Evolutionary conservation across 2,888 invertebrate genomes (phyloP).

Genomic region (Adelphocoris suturalis): DNA sequence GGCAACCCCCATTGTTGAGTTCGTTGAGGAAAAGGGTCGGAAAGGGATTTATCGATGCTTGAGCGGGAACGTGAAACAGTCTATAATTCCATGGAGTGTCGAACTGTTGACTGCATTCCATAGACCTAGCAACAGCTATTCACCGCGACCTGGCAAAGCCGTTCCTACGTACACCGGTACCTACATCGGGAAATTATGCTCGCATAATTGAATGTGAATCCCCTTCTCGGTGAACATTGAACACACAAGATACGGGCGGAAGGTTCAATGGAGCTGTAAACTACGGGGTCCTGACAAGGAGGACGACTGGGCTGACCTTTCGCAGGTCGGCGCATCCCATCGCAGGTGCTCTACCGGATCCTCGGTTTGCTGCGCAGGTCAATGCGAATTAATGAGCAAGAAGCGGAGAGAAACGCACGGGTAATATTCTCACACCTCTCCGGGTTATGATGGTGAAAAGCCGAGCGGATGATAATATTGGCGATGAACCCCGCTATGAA

Average conservation of each 20-base stretch:
- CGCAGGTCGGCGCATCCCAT: slow-evolving; percentile 17
- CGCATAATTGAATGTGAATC: slow-evolving; percentile 8
- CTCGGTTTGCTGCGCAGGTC: neutral
- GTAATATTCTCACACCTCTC: slow-evolving; percentile 8
- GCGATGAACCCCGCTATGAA: neutral
- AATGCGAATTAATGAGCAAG: slow-evolving; percentile 18
- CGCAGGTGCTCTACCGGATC: slow-evolving; percentile 38
- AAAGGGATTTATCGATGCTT: too few relatives aligned
- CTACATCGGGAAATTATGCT: neutral
- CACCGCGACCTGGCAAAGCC: neutral
- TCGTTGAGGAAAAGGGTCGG: too few relatives aligned
- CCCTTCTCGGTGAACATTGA: slow-evolving; percentile 15
- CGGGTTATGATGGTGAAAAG: neutral
- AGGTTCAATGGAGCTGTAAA: slow-evolving; percentile 61
- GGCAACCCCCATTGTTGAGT: too few relatives aligned
- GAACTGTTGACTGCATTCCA: too few relatives aligned
- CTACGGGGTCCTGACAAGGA: slow-evolving; percentile 2
- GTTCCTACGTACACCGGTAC: neutral
- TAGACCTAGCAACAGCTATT: slow-evolving; percentile 1
- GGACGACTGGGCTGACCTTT: slow-evolving; percentile 31
- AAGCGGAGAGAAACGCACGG: neutral
- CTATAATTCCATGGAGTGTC: too few relatives aligned
- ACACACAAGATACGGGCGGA: neutral
- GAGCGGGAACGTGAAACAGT: too few relatives aligned
- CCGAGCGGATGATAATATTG: neutral